phyloP scores from a whole-genome alignment of 2,797 vertebrate genomes.

The Vultur gryphus region DNA sequence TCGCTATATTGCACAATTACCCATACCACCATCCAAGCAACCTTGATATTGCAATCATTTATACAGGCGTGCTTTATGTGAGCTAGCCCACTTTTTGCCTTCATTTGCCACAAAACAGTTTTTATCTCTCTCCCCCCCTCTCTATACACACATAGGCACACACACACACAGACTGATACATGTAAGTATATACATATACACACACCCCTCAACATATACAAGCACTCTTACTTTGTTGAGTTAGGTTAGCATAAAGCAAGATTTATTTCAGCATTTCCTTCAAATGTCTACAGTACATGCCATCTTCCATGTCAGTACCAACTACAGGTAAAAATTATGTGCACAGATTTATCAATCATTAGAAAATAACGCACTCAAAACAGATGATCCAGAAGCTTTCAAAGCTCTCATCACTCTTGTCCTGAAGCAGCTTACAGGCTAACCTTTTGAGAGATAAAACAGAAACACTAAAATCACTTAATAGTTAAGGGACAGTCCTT shows the following conservation, averaged over 20 bases:
- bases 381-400: background rate
- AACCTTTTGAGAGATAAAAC: background rate
- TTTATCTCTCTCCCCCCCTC: too few species aligned
- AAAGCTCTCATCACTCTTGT: background rate
- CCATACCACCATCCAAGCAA: background rate
- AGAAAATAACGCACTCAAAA: background rate
- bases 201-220: background rate
- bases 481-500: background rate
- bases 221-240: background rate
- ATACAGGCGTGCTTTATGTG: background rate
- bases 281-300: background rate
- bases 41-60: background rate
- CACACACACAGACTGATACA: background rate
- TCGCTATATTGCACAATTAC: background rate
- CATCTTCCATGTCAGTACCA: background rate
- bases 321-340: background rate
- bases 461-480: background rate
- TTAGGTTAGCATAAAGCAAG: background rate
- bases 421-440: background rate
- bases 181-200: accelerated
- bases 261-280: background rate
- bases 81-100: background rate
- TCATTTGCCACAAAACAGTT: background rate
- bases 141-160: background rate
- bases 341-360: background rate